Conservation (phyloP, 2,113 vertebrate genomes). For the Cepphus grylle region DNA sequence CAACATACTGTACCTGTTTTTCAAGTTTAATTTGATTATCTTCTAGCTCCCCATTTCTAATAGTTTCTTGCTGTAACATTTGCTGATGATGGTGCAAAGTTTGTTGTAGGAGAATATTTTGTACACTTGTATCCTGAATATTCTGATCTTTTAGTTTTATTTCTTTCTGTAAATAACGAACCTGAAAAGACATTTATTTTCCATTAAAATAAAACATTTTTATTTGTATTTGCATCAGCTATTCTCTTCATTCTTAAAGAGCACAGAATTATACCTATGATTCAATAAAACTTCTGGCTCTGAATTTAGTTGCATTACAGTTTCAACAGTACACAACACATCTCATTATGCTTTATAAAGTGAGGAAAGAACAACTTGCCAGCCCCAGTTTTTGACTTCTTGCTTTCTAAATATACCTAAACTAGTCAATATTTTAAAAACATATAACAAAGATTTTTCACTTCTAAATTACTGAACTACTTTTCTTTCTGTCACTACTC, state of each 20-base stretch:
- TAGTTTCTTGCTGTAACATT: slow-evolving; percentile 89
- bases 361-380: neutral
- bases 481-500: neutral
- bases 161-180: slow-evolving; percentile 83
- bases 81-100: slow-evolving; percentile 86
- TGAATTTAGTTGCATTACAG: neutral
- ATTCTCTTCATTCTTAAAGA: neutral
- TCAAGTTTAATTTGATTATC: slow-evolving; percentile 86
- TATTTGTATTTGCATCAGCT: neutral
- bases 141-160: slow-evolving; percentile 76
- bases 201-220: slow-evolving; percentile 10
- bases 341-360: neutral
- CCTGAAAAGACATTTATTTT: slow-evolving; percentile 70
- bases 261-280: neutral
- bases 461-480: neutral
- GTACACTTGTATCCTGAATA: slow-evolving; percentile 78
- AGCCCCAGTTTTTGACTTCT: neutral
- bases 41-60: slow-evolving; percentile 87
- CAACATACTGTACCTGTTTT: slow-evolving; percentile 75
- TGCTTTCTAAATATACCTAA: neutral
- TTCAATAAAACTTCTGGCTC: neutral
- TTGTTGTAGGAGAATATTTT: slow-evolving; percentile 85
- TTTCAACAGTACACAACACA: neutral
- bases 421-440: neutral
- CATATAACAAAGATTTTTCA: neutral